Conservation (phyloP, 2,888 invertebrate genomes). For the Ligdia adustata region DNA sequence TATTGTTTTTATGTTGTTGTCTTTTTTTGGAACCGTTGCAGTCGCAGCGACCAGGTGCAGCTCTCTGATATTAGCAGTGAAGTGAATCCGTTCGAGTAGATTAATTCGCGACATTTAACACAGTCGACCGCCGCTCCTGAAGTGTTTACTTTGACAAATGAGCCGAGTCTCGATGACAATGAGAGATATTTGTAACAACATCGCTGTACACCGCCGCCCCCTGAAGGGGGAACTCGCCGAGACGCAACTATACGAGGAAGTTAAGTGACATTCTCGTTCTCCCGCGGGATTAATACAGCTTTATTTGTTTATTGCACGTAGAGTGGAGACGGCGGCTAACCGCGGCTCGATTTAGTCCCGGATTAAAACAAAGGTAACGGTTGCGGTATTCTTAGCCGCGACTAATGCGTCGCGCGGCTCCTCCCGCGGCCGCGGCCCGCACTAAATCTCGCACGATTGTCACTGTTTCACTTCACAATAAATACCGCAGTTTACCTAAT, state of each 20-base stretch:
- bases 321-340: constrained; percentile 18
- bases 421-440: constrained; percentile 24
- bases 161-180: constrained; percentile 10
- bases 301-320: constrained; percentile 48
- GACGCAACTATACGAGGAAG: too few relatives aligned
- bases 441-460: constrained; percentile 41
- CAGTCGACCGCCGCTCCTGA: constrained; percentile 3
- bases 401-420: constrained; percentile 47
- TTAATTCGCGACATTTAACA: constrained; percentile 8
- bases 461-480: constrained; percentile 34
- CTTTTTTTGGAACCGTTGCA: too few relatives aligned
- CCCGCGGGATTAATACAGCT: constrained; percentile 57
- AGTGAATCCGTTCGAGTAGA: neutral
- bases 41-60: too few relatives aligned
- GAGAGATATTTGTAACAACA: constrained; percentile 14
- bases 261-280: constrained; percentile 58
- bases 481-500: constrained; percentile 37
- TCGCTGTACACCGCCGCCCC: constrained; percentile 3
- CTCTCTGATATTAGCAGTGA: too few relatives aligned
- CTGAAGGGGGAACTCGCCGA: too few relatives aligned
- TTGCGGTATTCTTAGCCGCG: constrained; percentile 53
- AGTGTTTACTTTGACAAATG: constrained; percentile 14
- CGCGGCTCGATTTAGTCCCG: constrained; percentile 52
- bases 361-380: constrained; percentile 65
- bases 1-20: too few relatives aligned